Evolutionary conservation across 2,797 vertebrate species (phyloP).

Genomic region (Poeciliopsis infans): DNA sequence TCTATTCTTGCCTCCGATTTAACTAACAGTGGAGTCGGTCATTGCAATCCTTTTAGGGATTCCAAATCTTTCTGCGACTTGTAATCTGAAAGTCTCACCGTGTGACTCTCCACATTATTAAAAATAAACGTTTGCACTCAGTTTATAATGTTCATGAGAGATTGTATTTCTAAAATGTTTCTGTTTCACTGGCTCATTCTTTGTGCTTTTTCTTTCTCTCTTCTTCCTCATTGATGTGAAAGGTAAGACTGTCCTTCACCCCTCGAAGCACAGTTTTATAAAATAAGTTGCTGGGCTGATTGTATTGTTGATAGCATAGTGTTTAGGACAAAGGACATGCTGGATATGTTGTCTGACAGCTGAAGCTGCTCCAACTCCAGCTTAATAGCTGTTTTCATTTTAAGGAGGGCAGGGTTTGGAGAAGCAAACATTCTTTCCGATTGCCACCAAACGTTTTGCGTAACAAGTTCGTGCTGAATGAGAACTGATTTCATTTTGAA

Average conservation of each 20-base stretch:
- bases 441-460: background rate
- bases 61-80: background rate
- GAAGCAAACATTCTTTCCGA: background rate
- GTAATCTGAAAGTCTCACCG: background rate
- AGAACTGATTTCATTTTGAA: background rate
- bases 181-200: constrained; percentile 21
- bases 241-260: constrained; percentile 25
- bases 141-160: background rate
- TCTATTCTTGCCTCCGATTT: constrained; percentile 6
- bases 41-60: background rate
- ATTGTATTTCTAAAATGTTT: background rate
- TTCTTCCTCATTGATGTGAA: constrained; percentile 24
- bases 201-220: constrained; percentile 11
- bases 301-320: constrained; percentile 12
- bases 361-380: constrained; percentile 38
- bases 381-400: constrained; percentile 41
- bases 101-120: background rate
- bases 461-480: background rate
- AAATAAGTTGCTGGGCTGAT: constrained; percentile 25
- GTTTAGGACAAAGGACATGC: constrained; percentile 7
- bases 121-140: background rate
- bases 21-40: background rate
- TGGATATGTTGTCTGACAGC: constrained; percentile 39
- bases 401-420: constrained; percentile 14
- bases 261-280: constrained; percentile 51